phyloP scores from a whole-genome alignment of 2,113 vertebrate genomes.

The Vireo altiloquus region DNA sequence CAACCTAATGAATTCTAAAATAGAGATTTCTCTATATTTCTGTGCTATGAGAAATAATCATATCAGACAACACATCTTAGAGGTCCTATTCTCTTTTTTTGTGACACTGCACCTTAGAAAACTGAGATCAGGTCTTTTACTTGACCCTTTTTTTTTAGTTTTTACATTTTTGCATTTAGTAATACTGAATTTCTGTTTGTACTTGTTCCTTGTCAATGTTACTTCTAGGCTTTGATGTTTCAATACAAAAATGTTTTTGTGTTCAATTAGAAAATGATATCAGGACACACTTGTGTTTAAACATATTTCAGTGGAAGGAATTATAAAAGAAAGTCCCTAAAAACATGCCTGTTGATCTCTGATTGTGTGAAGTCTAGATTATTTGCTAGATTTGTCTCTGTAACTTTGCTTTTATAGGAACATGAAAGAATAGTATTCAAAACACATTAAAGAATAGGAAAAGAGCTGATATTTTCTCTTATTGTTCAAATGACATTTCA shows the following conservation, averaged over 20 bases:
- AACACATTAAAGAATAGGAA: not conserved
- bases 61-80: not conserved
- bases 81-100: not conserved
- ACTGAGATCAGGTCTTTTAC: not conserved
- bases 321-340: not conserved
- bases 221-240: not conserved
- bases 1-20: not conserved
- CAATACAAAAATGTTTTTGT: not conserved
- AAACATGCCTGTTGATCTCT: not conserved
- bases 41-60: not conserved
- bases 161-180: not conserved
- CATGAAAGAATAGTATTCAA: not conserved
- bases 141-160: not conserved
- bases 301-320: not conserved
- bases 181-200: not conserved
- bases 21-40: not conserved
- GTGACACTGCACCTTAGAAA: not conserved
- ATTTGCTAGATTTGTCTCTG: not conserved
- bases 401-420: not conserved
- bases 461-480: not conserved
- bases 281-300: not conserved
- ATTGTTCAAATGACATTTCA: not conserved
- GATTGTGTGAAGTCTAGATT: not conserved
- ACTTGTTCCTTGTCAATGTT: not conserved
- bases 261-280: slow-evolving; percentile 6